Conservation (phyloP, 2,888 invertebrate species). For the Seira ritae region DNA sequence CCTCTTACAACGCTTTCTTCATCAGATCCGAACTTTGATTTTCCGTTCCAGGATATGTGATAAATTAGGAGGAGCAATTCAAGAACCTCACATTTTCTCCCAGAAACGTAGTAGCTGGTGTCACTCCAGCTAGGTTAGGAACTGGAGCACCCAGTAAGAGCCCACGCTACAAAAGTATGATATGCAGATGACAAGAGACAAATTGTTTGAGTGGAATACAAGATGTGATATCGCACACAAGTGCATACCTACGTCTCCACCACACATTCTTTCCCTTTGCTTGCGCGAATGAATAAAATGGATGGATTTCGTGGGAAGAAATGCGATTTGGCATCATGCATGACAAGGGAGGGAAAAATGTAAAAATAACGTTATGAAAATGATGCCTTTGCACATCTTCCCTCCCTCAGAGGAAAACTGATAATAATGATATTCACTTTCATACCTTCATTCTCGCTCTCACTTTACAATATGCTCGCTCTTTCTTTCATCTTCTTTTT, state of each 20-base stretch:
- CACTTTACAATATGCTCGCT: background rate
- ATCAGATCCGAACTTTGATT: too few relatives aligned
- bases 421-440: background rate
- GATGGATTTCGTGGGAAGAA: background rate
- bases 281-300: background rate
- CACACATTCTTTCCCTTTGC: background rate
- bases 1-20: too few relatives aligned
- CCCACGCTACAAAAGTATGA: background rate
- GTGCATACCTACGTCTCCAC: background rate
- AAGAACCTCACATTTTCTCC: too few relatives aligned
- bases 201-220: background rate
- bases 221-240: background rate
- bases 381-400: background rate
- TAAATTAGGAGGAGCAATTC: too few relatives aligned
- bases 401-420: background rate
- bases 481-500: too few relatives aligned
- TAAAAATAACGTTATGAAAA: slow-evolving; percentile 7
- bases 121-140: too few relatives aligned
- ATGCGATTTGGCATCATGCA: too few relatives aligned
- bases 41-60: too few relatives aligned
- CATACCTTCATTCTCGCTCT: background rate
- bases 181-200: background rate
- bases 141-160: too few relatives aligned
- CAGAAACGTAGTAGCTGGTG: too few relatives aligned
- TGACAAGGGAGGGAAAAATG: background rate